phyloP scores from a whole-genome alignment of 1,140 invertebrate species.

The Chionoecetes opilio region DNA sequence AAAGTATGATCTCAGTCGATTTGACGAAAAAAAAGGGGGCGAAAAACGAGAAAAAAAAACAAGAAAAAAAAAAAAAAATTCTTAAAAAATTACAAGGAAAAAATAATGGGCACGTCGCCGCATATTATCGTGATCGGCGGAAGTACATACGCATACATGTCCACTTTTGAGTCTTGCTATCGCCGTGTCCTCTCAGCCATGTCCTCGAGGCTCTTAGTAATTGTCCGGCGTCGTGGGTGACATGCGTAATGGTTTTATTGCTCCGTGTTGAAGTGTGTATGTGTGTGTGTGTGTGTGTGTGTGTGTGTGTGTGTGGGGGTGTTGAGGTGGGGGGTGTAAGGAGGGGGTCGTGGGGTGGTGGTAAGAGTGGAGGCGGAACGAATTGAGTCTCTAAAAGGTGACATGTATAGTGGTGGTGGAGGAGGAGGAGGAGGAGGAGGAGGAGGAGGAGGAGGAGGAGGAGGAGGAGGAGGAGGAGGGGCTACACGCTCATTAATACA shows the following conservation, averaged over 20 bases:
- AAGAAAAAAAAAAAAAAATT: not conserved
- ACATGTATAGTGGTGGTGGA: not conserved
- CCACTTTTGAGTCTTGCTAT: no score
- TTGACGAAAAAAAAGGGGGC: no score
- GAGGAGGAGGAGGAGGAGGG: not conserved
- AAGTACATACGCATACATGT: no score
- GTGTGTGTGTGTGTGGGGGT: not conserved
- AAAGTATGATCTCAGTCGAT: no score
- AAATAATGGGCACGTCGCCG: no score
- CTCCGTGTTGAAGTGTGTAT: not conserved
- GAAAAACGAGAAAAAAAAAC: no score
- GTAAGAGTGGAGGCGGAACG: not conserved
- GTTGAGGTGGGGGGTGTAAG: not conserved
- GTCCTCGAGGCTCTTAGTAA: no score
- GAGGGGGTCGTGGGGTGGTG: not conserved
- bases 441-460: not conserved
- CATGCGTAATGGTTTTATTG: conserved; percentile 8
- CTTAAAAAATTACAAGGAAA: not conserved
- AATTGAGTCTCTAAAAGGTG: not conserved
- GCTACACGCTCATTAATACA: not conserved
- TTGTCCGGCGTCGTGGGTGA: not conserved
- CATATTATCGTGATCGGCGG: no score
- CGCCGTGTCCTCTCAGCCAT: no score
- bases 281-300: not conserved
- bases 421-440: not conserved